Evolutionary conservation across 2,888 invertebrate genomes (phyloP).

Genomic region (Tupiocoris notatus): DNA sequence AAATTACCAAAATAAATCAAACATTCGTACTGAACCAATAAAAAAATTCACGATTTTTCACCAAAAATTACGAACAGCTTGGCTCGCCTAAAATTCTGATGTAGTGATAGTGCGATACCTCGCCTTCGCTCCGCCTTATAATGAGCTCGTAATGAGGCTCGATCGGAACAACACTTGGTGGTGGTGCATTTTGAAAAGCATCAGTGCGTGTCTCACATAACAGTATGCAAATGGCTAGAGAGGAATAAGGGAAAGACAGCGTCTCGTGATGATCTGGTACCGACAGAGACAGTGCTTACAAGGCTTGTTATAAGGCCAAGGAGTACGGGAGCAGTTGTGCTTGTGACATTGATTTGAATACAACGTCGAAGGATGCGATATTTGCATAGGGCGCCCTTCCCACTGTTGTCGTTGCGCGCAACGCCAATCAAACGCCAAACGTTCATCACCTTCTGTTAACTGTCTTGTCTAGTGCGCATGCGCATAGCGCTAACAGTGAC

Average conservation of each 20-base stretch:
- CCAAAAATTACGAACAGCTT: too few species aligned
- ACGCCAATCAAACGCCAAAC: conserved; percentile 30
- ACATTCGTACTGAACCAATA: too few species aligned
- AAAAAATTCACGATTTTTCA: too few species aligned
- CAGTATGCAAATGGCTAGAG: conserved; percentile 20
- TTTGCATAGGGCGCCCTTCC: conserved; percentile 17
- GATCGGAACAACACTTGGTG: background rate
- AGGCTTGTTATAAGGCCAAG: background rate
- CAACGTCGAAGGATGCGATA: conserved; percentile 10
- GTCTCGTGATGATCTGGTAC: conserved; percentile 19
- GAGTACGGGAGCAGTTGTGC: conserved; percentile 24
- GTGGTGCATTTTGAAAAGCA: background rate
- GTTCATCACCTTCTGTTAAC: background rate
- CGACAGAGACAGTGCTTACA: background rate
- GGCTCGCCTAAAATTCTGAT: too few species aligned
- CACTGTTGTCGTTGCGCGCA: background rate
- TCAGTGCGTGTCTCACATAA: conserved; percentile 1
- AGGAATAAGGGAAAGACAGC: conserved; percentile 9
- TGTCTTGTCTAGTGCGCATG: background rate
- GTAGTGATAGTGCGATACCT: too few species aligned
- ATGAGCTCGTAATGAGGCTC: conserved; percentile 24
- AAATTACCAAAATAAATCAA: too few species aligned
- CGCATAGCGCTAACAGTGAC: background rate
- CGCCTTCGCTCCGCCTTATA: conserved; percentile 9
- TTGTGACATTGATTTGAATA: conserved; percentile 35